These are phyloP conservation scores for Cephus pulcher DNA, from an alignment of 2,888 invertebrate species.

Conservation along the genomic window DNA sequence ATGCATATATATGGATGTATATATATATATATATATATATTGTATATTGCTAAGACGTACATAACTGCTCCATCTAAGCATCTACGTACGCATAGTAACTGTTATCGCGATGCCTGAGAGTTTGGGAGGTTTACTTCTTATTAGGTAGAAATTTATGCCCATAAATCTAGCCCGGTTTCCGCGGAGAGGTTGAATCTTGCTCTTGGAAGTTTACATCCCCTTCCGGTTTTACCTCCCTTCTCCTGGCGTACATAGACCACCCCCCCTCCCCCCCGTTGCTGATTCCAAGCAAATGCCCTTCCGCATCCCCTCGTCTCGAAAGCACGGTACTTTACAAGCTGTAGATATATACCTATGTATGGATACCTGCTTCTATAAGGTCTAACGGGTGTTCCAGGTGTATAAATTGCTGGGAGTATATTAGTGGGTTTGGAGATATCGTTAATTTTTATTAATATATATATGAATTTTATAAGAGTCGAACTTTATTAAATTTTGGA, in stretches of 20 bases:
- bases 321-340: conserved; percentile 41
- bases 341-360: conserved; percentile 36
- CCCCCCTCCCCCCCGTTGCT: too few species aligned
- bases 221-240: conserved; percentile 27
- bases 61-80: neutral
- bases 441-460: neutral
- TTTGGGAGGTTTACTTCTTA: conserved; percentile 29
- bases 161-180: conserved; percentile 50
- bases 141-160: conserved; percentile 52
- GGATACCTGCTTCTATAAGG: conserved; percentile 36
- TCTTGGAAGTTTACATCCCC: conserved; percentile 44
- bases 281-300: neutral
- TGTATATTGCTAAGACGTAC: neutral
- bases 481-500: neutral
- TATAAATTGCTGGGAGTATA: neutral
- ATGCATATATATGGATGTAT: neutral
- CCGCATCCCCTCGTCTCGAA: conserved; percentile 17
- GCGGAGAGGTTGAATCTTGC: conserved; percentile 53
- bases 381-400: conserved; percentile 43
- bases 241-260: conserved; percentile 6
- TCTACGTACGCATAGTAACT: neutral
- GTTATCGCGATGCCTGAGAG: conserved; percentile 6
- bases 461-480: neutral
- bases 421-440: neutral
- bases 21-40: neutral